Evolutionary conservation across 2,797 vertebrate genomes (phyloP).

Genomic region (Sebastolobus alascanus): DNA sequence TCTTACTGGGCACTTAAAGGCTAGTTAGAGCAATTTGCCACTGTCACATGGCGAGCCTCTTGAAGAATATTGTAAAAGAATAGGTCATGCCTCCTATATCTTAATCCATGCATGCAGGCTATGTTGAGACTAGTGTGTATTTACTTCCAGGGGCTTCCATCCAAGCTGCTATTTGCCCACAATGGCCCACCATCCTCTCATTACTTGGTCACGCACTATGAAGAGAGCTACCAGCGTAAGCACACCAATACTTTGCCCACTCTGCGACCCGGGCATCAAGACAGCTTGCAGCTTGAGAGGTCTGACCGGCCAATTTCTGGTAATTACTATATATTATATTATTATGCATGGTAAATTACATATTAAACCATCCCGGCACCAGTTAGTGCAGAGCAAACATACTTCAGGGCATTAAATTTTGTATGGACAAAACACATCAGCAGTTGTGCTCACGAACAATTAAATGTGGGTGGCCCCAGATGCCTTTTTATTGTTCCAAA

Average conservation of each 20-base stretch:
- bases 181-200: conserved; percentile 69
- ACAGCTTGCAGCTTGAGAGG: conserved; percentile 82
- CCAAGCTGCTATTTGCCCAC: conserved; percentile 80
- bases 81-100: conserved; percentile 49
- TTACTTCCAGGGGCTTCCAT: conserved; percentile 85
- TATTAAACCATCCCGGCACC: conserved; percentile 15
- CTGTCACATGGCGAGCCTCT: conserved; percentile 53
- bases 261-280: conserved; percentile 69
- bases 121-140: conserved; percentile 20
- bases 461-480: conserved; percentile 52
- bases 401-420: conserved; percentile 38
- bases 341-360: conserved; percentile 34
- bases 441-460: conserved; percentile 57
- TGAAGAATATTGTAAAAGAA: conserved; percentile 67
- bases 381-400: conserved; percentile 21
- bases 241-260: conserved; percentile 70
- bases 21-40: conserved; percentile 73
- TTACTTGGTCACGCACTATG: conserved; percentile 83
- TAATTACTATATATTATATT: conserved; percentile 53
- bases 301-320: conserved; percentile 81
- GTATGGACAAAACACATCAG: conserved; percentile 39
- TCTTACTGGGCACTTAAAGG: conserved; percentile 57
- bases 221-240: conserved; percentile 79
- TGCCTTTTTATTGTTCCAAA: conserved; percentile 64
- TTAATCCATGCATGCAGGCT: conserved; percentile 53